Conservation (phyloP, 2,888 invertebrate species). For the Ellobium chinense region DNA sequence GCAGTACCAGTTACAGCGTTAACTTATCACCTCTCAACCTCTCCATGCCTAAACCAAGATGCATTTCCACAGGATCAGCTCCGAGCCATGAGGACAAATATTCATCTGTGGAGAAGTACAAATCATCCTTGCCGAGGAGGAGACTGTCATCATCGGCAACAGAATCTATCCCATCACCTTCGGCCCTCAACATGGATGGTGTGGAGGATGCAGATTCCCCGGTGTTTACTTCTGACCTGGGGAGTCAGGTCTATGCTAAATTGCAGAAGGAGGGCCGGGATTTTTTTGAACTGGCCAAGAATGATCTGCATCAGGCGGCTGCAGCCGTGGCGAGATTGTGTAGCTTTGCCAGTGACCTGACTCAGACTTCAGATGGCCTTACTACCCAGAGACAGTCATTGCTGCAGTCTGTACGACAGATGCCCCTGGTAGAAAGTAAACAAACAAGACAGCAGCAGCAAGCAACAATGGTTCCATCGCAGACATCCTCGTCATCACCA, state of each 20-base stretch:
- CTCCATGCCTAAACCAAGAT: neutral
- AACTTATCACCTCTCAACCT: conserved; percentile 24
- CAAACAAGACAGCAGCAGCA: neutral
- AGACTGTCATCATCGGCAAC: conserved; percentile 43
- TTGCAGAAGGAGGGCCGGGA: neutral
- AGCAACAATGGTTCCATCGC: neutral
- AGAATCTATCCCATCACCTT: conserved; percentile 39
- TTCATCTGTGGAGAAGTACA: conserved; percentile 1
- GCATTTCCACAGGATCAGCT: neutral
- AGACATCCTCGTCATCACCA: neutral
- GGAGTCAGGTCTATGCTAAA: neutral
- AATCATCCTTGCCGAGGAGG: neutral
- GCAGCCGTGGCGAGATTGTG: neutral
- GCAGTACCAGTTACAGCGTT: neutral
- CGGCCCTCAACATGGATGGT: conserved; percentile 2
- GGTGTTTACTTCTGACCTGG: conserved; percentile 13
- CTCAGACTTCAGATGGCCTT: neutral
- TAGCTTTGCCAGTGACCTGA: neutral
- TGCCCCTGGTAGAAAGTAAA: neutral
- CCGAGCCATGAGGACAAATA: neutral
- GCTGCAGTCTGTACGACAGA: neutral
- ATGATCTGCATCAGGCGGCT: neutral
- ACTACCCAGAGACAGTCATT: neutral
- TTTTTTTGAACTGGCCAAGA: neutral
- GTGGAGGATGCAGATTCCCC: conserved; percentile 23